A percentile compares a stretch with the other conserved stretches of the same genome.
phyloP scores from a whole-genome alignment of 2,888 invertebrate genomes.

The Rhingia rostrata region DNA sequence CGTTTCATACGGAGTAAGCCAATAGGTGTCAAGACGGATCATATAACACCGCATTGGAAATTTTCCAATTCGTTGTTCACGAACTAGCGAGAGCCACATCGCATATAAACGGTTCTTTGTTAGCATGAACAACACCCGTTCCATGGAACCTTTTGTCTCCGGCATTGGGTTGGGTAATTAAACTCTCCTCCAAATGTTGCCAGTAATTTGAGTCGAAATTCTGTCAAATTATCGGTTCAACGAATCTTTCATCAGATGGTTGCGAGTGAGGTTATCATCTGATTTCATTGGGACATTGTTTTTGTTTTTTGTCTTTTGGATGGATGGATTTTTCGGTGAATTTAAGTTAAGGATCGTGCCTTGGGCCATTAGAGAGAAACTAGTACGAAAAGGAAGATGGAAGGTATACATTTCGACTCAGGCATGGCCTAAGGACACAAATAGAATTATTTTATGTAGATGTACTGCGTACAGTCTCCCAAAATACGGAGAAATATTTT shows the following conservation, averaged over 20 bases:
- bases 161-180: slow-evolving; percentile 60
- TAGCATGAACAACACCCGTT: slow-evolving; percentile 20
- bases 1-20: slow-evolving; percentile 54
- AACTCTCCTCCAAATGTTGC: slow-evolving; percentile 61
- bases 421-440: too few species aligned
- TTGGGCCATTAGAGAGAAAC: too few species aligned
- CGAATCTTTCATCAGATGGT: slow-evolving; percentile 72
- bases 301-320: too few species aligned
- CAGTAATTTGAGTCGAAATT: slow-evolving; percentile 58
- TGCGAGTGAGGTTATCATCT: slow-evolving; percentile 42
- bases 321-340: too few species aligned
- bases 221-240: slow-evolving; percentile 72
- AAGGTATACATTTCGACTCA: too few species aligned
- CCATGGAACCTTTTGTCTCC: slow-evolving; percentile 17
- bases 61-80: slow-evolving; percentile 66
- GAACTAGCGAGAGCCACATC: slow-evolving; percentile 7
- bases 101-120: slow-evolving; percentile 65
- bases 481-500: too few species aligned
- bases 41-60: slow-evolving; percentile 65
- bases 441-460: too few species aligned
- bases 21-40: slow-evolving; percentile 72
- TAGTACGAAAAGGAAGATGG: too few species aligned
- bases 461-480: too few species aligned
- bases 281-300: neutral
- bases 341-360: too few species aligned